Conservation (phyloP, 30 jellyfish, hydroid and myxozoan genomes). For the Aurelia sp. region DNA sequence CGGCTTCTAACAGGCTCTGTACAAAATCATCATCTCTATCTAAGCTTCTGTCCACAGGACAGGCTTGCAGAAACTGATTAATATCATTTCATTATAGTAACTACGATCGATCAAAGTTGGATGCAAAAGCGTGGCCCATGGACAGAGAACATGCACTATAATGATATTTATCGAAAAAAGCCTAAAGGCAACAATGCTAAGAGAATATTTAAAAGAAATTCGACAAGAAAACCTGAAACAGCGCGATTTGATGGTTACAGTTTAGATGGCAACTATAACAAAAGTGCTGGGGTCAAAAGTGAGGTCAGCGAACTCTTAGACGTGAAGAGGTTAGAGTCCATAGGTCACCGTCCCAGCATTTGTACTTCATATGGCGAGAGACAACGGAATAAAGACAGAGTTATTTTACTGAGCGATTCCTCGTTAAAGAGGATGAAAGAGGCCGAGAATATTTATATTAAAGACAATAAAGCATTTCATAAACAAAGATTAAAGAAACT, state of each 20-base stretch:
- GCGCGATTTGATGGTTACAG: background rate
- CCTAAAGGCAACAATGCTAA: background rate
- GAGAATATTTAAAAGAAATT: background rate
- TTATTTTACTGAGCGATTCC: constrained; percentile 33
- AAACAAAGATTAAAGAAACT: constrained; percentile 53
- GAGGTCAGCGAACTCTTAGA: background rate
- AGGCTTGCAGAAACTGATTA: background rate
- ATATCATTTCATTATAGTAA: background rate
- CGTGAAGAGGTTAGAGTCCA: background rate
- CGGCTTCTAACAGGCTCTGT: too few relatives aligned
- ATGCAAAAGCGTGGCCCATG: constrained; percentile 29
- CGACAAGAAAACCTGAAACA: background rate
- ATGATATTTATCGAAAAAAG: background rate
- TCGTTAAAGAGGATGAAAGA: constrained; percentile 50
- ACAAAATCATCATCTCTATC: too few relatives aligned
- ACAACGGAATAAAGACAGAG: constrained; percentile 15
- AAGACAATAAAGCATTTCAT: constrained; percentile 45
- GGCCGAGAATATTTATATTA: constrained; percentile 43
- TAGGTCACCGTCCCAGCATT: background rate
- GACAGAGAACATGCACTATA: background rate
- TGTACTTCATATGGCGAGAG: background rate
- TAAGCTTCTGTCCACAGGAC: too few relatives aligned
- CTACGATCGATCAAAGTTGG: constrained; percentile 45
- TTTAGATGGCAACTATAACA: background rate
- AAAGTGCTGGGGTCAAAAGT: background rate